These are phyloP conservation scores for Phallusia fumigata DNA, from an alignment of 23 tunicate genomes.

Conservation along the genomic window DNA sequence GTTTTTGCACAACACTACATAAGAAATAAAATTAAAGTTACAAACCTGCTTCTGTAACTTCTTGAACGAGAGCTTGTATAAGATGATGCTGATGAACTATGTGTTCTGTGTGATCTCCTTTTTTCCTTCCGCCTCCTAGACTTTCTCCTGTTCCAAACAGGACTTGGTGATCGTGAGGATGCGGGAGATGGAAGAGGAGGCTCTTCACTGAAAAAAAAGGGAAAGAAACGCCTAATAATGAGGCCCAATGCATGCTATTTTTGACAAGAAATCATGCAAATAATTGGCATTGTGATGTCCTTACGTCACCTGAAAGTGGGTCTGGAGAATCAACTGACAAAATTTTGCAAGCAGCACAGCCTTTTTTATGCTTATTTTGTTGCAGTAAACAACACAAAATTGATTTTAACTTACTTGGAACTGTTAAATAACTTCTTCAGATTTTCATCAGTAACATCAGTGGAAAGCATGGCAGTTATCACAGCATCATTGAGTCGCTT, in stretches of 20 bases:
- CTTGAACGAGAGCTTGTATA: background rate
- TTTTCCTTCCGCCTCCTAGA: background rate
- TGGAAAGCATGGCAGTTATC: background rate
- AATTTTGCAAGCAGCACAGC: too few relatives aligned
- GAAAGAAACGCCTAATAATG: background rate
- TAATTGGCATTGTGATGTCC: too few relatives aligned
- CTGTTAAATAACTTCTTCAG: background rate
- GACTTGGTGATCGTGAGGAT: background rate
- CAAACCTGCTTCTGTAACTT: conserved; percentile 2
- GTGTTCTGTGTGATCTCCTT: background rate
- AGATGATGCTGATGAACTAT: background rate
- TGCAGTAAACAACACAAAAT: background rate
- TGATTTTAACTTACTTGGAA: background rate
- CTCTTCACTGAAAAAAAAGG: background rate
- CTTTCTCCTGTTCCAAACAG: background rate
- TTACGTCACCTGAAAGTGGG: too few relatives aligned
- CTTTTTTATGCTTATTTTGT: too few relatives aligned
- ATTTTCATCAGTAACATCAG: background rate
- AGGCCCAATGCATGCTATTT: too few relatives aligned
- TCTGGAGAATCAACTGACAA: too few relatives aligned
- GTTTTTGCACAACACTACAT: background rate
- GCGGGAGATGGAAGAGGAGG: conserved; percentile 1
- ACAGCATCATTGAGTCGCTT: background rate
- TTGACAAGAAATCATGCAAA: too few relatives aligned
- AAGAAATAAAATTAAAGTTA: background rate